phyloP scores from a whole-genome alignment of 2,113 vertebrate species.

The Stigmatopora nigra region DNA sequence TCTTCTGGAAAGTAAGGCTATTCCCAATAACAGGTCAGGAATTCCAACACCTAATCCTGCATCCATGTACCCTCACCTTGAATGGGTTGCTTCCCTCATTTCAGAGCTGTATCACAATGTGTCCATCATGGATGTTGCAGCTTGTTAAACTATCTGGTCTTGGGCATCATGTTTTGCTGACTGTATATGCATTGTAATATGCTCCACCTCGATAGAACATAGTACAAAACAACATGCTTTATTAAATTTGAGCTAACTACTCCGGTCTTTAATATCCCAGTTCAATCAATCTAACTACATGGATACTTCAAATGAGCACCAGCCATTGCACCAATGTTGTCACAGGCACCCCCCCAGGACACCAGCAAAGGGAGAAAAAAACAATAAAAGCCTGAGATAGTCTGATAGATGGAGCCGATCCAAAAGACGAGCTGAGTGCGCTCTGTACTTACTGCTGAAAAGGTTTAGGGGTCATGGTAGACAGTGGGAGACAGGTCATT shows the following conservation, averaged over 20 bases:
- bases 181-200: not conserved
- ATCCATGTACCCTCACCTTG: not conserved
- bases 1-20: not conserved
- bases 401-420: slow-evolving; percentile 23
- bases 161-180: not conserved
- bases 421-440: slow-evolving; percentile 32
- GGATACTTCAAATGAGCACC: slow-evolving; percentile 27
- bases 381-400: slow-evolving; percentile 39
- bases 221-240: not conserved
- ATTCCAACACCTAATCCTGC: not conserved
- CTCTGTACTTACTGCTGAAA: slow-evolving; percentile 51
- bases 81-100: not conserved
- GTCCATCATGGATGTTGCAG: not conserved
- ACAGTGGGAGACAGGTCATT: slow-evolving; percentile 62
- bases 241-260: not conserved
- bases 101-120: slow-evolving; percentile 1
- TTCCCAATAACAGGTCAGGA: slow-evolving; percentile 4
- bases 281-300: slow-evolving; percentile 45
- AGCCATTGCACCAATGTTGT: slow-evolving; percentile 11
- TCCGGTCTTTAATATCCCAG: slow-evolving; percentile 28
- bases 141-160: not conserved
- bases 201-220: not conserved
- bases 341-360: slow-evolving; percentile 29
- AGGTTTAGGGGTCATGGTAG: slow-evolving; percentile 61
- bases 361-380: slow-evolving; percentile 19